phyloP scores from a whole-genome alignment of 1,140 invertebrate genomes.

The Wasmannia auropunctata region DNA sequence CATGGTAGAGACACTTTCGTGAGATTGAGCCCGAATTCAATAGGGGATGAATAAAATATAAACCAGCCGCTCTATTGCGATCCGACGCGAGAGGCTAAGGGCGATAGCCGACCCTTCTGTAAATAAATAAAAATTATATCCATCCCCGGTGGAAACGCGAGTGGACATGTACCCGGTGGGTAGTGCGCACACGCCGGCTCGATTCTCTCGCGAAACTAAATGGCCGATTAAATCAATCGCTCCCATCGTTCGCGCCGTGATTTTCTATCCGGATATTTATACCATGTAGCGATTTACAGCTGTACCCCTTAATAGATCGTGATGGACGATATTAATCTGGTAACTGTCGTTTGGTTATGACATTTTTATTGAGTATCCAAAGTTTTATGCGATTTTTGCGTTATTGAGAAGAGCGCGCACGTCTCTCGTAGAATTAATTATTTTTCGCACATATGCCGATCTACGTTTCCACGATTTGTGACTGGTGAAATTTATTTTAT shows the following conservation, averaged over 20 bases:
- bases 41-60: slow-evolving; percentile 86
- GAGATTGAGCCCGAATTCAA: slow-evolving; percentile 85
- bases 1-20: slow-evolving; percentile 82
- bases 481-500: neutral
- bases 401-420: neutral
- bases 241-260: neutral
- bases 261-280: slow-evolving; percentile 46
- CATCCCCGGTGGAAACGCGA: slow-evolving; percentile 26
- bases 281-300: slow-evolving; percentile 5
- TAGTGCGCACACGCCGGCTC: slow-evolving; percentile 30
- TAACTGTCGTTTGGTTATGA: neutral
- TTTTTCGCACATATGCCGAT: neutral
- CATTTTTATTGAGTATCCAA: neutral
- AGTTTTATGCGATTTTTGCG: neutral
- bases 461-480: neutral
- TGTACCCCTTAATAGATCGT: neutral
- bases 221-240: slow-evolving; percentile 53
- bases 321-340: slow-evolving; percentile 8
- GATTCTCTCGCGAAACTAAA: slow-evolving; percentile 61
- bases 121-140: slow-evolving; percentile 83
- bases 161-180: slow-evolving; percentile 13
- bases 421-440: slow-evolving; percentile 21
- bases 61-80: slow-evolving; percentile 74
- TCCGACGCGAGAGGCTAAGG: slow-evolving; percentile 63
- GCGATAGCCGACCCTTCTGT: slow-evolving; percentile 68